phyloP scores from a whole-genome alignment of 2,113 vertebrate genomes.

The Sciurus niger region DNA sequence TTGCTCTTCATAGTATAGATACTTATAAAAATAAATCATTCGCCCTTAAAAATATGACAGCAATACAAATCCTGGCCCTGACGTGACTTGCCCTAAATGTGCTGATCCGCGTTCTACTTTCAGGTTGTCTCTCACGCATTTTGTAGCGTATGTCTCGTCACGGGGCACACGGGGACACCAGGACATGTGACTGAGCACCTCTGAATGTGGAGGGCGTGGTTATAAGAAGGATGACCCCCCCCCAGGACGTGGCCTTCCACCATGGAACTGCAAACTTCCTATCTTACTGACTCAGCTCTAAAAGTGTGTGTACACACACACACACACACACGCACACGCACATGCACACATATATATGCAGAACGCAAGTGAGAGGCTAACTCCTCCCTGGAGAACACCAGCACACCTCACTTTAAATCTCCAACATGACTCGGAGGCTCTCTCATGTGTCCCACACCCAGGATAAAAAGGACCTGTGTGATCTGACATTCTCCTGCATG shows the following conservation, averaged over 20 bases:
- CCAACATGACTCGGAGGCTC: fast-evolving
- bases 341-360: no score
- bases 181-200: neutral
- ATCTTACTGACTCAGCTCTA: neutral
- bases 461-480: no score
- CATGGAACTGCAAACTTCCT: neutral
- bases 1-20: neutral
- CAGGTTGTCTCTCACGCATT: fast-evolving
- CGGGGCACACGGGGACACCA: neutral
- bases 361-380: neutral
- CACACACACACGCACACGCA: no score
- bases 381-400: neutral
- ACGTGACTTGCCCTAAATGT: no score
- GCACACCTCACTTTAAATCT: neutral
- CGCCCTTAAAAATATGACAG: neutral
- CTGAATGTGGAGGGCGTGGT: fast-evolving
- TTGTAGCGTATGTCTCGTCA: neutral
- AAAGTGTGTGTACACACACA: neutral
- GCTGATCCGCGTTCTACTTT: no score
- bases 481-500: neutral
- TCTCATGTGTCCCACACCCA: neutral
- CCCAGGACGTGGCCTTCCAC: neutral
- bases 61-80: neutral
- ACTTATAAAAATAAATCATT: conserved; percentile 23
- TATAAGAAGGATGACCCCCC: neutral